Base-by-base conservation (phyloP, 2,888 invertebrate genomes). In the Idaea dimidiata region DNA sequence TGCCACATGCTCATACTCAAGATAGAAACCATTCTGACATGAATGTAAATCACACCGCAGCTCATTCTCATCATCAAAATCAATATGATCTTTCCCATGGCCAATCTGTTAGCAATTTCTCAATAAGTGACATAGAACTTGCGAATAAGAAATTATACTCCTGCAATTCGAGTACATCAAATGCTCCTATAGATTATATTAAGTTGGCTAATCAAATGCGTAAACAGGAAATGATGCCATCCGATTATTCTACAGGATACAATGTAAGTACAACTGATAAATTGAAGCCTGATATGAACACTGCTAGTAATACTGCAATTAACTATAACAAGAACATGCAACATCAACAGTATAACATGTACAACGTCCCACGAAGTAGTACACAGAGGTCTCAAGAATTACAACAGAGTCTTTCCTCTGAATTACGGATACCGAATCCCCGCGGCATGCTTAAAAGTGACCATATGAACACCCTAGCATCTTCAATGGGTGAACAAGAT, bases 111-210 rank as follows among this genome's bases (percentile, higher is more conserved):
- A 82, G 79, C 62, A 86, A 82, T 65, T 91, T 90, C 72, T 88
- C 89, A 4, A 77, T 91, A n/a, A 90, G 80, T 65, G 91, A 91
- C 62, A 91, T 91, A 66, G 91, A 92, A 69, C 56, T 88, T 55
- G 90, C 91, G 0, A 91, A 91, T 66, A 92, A 91, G 65, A 92
- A 91, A 68, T 71, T 91, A 16, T 92, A 86, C 73, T 75, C 84
- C 17, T 81, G 85, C 70, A 89, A 79, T 68, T 67, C 82, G 1
- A 66, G 81, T n/a, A 59, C 87, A n/a, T 70, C 87, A 8, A 68
- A 81, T 6, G 70, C 82, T 54, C 86, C 87, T 5, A 72, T 91
- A 56, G 89, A 91, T 71, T 91, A 89, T 67, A 90, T 89, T 16
- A 91, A 90, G 72, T 80, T 87, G 69, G 65, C 83, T 16, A 88